These are phyloP conservation scores for Leptobrachium leishanense DNA, from an alignment of 2,113 vertebrate species.

Conservation along the genomic window DNA sequence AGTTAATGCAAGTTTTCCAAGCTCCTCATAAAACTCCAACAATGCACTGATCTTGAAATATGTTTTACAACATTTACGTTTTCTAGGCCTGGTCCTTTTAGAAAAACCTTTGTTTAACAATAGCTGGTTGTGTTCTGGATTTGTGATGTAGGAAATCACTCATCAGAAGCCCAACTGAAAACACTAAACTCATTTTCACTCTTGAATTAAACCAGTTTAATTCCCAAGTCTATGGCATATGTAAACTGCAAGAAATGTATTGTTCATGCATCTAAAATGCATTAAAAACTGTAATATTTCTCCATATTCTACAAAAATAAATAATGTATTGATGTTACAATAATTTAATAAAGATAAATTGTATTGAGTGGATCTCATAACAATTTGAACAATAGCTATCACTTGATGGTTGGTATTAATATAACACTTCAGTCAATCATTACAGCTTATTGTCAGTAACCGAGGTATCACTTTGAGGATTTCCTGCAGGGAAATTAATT, in stretches of 20 bases:
- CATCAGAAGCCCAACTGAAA: constrained; percentile 36
- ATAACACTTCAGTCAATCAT: too few relatives aligned
- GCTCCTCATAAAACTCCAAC: not conserved
- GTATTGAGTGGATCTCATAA: too few relatives aligned
- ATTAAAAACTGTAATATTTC: too few relatives aligned
- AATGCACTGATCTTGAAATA: constrained; percentile 6
- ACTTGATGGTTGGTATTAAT: too few relatives aligned
- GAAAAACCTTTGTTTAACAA: constrained; percentile 18
- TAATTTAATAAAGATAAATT: too few relatives aligned
- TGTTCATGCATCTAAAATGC: too few relatives aligned
- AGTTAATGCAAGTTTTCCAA: not conserved
- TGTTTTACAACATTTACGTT: not conserved
- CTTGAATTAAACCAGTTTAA: constrained; percentile 25
- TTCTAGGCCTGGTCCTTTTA: constrained; percentile 9
- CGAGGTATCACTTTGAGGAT: too few relatives aligned
- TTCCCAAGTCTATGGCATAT: not conserved
- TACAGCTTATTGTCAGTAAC: too few relatives aligned
- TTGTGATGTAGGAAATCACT: constrained; percentile 23
- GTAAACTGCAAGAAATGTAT: too few relatives aligned
- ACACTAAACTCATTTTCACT: constrained; percentile 21
- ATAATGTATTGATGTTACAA: too few relatives aligned
- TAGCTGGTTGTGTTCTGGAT: constrained; percentile 19
- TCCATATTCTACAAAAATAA: too few relatives aligned
- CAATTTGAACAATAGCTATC: not conserved
- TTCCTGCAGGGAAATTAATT: too few relatives aligned